Base-by-base conservation (phyloP, 2,113 vertebrate species). In the Calidris pygmaea region DNA sequence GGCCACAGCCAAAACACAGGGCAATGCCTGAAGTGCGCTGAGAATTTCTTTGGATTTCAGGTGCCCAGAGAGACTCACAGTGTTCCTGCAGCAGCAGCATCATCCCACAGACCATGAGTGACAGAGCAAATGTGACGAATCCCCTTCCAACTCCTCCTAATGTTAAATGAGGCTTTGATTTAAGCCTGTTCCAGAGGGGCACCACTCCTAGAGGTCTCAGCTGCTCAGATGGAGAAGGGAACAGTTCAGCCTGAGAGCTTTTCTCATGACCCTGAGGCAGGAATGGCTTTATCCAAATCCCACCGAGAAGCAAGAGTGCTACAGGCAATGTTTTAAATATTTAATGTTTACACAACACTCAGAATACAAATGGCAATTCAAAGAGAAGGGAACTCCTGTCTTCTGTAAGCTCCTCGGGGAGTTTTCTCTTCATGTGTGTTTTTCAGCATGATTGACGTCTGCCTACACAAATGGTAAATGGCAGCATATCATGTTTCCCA, bases 271-370 rank as follows among this genome's bases (percentile, higher is more conserved):
- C 88, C 68, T 12, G 68, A 53, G 79, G 90, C 58, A 66, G 73
- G 34, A 85, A 84, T 0, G 1, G 89, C 86, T 91, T 89, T 87
- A 85, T 86, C 90, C 86, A 56, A 89, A 86, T 48, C 66, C 83
- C 79, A 16, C 32, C 0, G 4, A 50, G 53, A 53, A 94, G 72
- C 80, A 92, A 71, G 58, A 96, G 66, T 9, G 85, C 95, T 67
- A 52, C 75, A 71, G 89, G 91, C 86, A 48, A 74, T 13, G 47
- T 21, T 71, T 87, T 95, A 90, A 91, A 80, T 89, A 81, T 92
- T 86, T 91, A 80, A 88, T 75, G 85, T 68, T 92, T 85, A 96
- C 90, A 93, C 62, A 82, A 73, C 74, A 79, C 88, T 93, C 13
- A 0, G 90, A 92, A 95, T 84, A 94, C 79, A 83, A 91, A 93